Evolutionary conservation across 2,888 invertebrate species (phyloP).

Genomic region (Sphaerophoria rueppellii): DNA sequence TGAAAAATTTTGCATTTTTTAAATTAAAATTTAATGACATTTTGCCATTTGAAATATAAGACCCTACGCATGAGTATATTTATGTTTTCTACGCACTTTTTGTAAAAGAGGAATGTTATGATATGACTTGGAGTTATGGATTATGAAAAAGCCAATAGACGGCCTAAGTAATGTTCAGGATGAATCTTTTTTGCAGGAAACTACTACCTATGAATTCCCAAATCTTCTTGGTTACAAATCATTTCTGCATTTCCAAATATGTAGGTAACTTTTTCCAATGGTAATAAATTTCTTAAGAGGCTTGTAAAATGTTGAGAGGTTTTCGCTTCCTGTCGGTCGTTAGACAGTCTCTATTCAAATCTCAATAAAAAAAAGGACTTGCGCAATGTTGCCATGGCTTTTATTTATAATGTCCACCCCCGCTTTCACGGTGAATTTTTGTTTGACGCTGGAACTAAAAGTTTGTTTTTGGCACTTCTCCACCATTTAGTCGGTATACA

Average conservation of each 20-base stretch:
- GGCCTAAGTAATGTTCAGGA: too few species aligned
- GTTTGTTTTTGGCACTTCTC: conserved; percentile 51
- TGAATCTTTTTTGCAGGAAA: too few species aligned
- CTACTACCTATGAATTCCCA: too few species aligned
- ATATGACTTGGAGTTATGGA: neutral
- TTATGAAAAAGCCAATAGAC: neutral
- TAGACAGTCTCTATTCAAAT: conserved; percentile 26
- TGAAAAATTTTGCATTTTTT: too few species aligned
- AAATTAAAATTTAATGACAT: neutral
- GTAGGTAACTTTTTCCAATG: too few species aligned
- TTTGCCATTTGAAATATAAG: neutral
- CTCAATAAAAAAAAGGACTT: conserved; percentile 25
- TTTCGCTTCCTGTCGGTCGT: neutral
- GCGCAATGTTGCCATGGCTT: conserved; percentile 38
- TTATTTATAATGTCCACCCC: conserved; percentile 57
- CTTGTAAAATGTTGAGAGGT: neutral
- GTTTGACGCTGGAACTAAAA: conserved; percentile 61
- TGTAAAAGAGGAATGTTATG: neutral
- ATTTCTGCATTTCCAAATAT: too few species aligned
- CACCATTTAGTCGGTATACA: conserved; percentile 69
- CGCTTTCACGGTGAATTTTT: conserved; percentile 53
- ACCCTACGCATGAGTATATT: conserved; percentile 64
- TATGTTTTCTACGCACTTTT: conserved; percentile 61
- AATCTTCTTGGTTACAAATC: too few species aligned
- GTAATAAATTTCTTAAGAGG: too few species aligned